Base-by-base conservation (phyloP, 2,888 invertebrate species). In the Phaedon cochleariae region DNA sequence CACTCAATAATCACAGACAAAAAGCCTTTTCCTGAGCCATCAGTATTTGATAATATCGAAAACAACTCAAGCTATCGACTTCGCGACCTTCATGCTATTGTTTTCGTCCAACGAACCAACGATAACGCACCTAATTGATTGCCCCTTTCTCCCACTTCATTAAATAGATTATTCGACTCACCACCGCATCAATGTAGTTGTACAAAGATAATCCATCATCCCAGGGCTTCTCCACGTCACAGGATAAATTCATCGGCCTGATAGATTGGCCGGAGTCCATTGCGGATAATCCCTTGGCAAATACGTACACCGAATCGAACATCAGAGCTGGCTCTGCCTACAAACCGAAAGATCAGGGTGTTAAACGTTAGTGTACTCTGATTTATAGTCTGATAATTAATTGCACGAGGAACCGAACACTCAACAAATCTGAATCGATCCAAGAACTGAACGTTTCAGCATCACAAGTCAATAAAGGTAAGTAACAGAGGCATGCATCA, bases 321-420 rank as follows among this genome's bases (percentile, higher is more conserved):
- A 95, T 88, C 51, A 95, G 85, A 0, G 95, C 95, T 64, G 95
- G 92, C 82, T 93, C 93, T 57, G 94, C 93, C 94, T 95, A 85
- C 1, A 85, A 85, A 71, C 62, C 51, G 60, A 26, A 58, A 54
- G 48, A 17, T 10, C 18, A 49, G 22, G 54, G 7, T 26, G 48
- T 22, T 21, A 46, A 15, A 6, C n/a, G 12, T 31, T 54, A 7
- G 7, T 26, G 3, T 26, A 26, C 26, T 26, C 4, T 26, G 26
- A 26, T 3, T 26, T 7, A 26, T 3, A 26, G 3, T 5, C 26
- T 26, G 7, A 26, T 3, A 26, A 26, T 26, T 26, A 26, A 5
- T 7, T 26, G 4, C 26, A 26, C 7, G 26, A 26, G 7, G 26
- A 7, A 26, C 3, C 26, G 26, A 7, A n/a, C n/a, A n/a, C n/a